phyloP scores from a whole-genome alignment of 2,797 vertebrate genomes.

The Esox lucius region DNA sequence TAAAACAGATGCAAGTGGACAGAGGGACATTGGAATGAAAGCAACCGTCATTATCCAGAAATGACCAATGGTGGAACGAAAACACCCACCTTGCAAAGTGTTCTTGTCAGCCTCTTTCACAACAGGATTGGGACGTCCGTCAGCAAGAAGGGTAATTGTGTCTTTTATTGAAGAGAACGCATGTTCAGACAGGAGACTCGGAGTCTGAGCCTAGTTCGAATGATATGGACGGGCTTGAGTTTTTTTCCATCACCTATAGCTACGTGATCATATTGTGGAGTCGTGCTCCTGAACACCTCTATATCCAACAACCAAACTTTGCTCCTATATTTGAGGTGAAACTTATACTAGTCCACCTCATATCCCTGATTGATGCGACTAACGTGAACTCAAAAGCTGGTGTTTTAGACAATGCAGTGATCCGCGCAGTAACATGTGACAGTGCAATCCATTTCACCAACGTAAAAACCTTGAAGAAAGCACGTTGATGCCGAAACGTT shows the following conservation, averaged over 20 bases:
- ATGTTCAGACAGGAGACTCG: background rate
- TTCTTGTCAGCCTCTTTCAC: background rate
- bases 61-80: background rate
- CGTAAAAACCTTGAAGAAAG: too few relatives aligned
- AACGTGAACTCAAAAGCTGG: too few relatives aligned
- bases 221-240: background rate
- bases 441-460: background rate
- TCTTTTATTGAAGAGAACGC: background rate
- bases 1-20: constrained; percentile 31
- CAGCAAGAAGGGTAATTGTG: background rate
- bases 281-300: background rate
- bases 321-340: background rate
- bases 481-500: too few relatives aligned
- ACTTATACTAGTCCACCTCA: background rate
- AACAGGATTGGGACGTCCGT: background rate
- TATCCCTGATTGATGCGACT: too few relatives aligned
- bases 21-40: constrained; percentile 17
- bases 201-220: background rate
- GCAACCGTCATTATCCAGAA: background rate
- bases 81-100: background rate
- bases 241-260: background rate
- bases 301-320: background rate
- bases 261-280: background rate
- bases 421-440: background rate
- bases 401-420: background rate